Base-by-base conservation (phyloP, 2,797 vertebrate species). In the Danio kyathit region DNA sequence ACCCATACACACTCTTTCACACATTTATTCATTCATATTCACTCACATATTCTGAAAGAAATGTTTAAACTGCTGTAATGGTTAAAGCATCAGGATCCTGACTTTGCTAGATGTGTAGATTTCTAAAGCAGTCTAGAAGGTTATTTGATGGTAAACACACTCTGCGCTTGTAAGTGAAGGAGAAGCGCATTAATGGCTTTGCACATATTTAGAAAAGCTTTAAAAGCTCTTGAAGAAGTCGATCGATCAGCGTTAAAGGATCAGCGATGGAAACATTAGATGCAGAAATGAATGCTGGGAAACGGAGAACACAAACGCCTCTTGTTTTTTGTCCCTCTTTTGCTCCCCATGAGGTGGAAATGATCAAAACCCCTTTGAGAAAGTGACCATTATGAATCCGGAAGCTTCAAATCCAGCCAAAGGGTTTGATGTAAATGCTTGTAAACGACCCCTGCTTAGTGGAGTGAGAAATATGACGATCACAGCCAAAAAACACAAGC, bases 351-450 rank as follows among this genome's bases (percentile, higher is more conserved):
- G 67, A 66, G 49, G 52, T 14, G 69, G 82, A 76, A 82, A 67
- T 65, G n/a, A 16, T 63, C 21, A 4, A 43, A 51, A 29, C 56
- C 40, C 70, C 29, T 29, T 54, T 73, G 60, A 63, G 51, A 70
- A 12, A 79, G 49, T 13, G n/a, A 61, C 46, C 56, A 74, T 86
- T 76, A 77, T 73, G 63, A 61, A 83, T 83, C 78, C 76, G 65
- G 83, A 87, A 83, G 73, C 80, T 40, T 46, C 38, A 61, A 21
- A 60, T 74, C 60, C 8, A 7, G 67, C 49, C 64, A 67, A 67
- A 77, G 14, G 1, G 57, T 65, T 49, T 79, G 1, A 78, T 74
- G 78, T 48, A 56, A 71, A 49, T 74, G 44, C 49, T 65, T 73
- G 65, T 17, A 43, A 9, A 57, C 16, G 10, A 73, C 67, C 41